Evolutionary conservation across 2,888 invertebrate genomes (phyloP).

Genomic region (Cryptocheilus praepositus): DNA sequence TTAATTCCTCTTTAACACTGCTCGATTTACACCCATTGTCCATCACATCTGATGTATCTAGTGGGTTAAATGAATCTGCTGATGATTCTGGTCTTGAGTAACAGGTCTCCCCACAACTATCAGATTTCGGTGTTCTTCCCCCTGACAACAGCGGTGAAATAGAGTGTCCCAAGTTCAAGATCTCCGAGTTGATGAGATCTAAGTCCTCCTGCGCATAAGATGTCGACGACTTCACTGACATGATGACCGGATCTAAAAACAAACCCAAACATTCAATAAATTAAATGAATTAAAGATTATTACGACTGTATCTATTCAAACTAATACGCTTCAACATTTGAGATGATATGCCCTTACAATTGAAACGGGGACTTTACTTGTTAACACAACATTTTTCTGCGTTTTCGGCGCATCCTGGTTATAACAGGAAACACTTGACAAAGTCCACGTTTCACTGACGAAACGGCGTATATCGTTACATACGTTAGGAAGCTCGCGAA

Average conservation of each 20-base stretch:
- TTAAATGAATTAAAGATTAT: no score
- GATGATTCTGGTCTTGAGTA: constrained; percentile 56
- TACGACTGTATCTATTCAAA: no score
- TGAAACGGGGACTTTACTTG: no score
- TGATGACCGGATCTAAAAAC: constrained; percentile 66
- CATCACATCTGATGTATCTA: constrained; percentile 38
- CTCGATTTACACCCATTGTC: constrained; percentile 42
- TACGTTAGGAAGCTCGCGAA: no score
- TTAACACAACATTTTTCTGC: no score
- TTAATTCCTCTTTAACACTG: constrained; percentile 30
- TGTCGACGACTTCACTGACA: constrained; percentile 61
- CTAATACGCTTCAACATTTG: no score
- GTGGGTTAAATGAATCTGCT: constrained; percentile 49
- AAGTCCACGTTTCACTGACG: no score
- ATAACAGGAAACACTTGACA: no score
- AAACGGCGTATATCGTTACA: no score
- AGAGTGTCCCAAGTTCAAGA: constrained; percentile 57
- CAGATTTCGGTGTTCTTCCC: constrained; percentile 44
- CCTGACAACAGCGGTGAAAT: constrained; percentile 38
- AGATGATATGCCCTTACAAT: no score
- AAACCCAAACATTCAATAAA: no score
- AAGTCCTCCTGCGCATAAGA: constrained; percentile 67
- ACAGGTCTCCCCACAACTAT: constrained; percentile 51
- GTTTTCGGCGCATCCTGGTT: no score
- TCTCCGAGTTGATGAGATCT: constrained; percentile 64